Evolutionary conservation across 64 coral and sea anemone genomes (phyloP).

Genomic region (Pocillopora damicornis): DNA sequence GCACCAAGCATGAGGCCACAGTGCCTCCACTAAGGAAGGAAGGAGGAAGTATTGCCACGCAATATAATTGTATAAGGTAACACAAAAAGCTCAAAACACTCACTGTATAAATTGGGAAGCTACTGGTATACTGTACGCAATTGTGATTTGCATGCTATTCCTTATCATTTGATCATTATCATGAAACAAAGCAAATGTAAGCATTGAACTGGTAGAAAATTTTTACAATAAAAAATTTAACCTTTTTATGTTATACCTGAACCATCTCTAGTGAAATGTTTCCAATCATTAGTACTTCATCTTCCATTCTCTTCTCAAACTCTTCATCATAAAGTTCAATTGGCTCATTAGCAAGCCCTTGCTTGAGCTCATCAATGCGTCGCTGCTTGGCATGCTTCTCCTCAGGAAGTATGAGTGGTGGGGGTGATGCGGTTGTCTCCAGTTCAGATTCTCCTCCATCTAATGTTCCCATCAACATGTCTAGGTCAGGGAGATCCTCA

Average conservation of each 20-base stretch:
- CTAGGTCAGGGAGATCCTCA: conserved; percentile 79
- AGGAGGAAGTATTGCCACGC: no score
- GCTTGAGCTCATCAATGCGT: conserved; percentile 83
- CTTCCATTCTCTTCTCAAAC: conserved; percentile 91
- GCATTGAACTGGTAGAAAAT: no score
- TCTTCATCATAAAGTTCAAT: conserved; percentile 84
- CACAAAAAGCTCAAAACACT: no score
- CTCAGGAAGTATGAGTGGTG: conserved; percentile 70
- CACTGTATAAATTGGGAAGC: no score
- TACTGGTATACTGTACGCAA: no score
- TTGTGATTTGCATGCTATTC: no score
- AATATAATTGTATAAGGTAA: no score
- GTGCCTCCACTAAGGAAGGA: neutral
- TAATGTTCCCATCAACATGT: conserved; percentile 84
- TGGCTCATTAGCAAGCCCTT: conserved; percentile 78
- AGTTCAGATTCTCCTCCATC: conserved; percentile 83
- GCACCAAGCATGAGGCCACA: no score
- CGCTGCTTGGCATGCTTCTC: conserved; percentile 76
- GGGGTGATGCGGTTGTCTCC: conserved; percentile 68
- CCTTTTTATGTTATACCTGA: conserved; percentile 59
- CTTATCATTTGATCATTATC: no score
- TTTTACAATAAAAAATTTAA: no score
- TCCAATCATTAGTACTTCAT: conserved; percentile 95
- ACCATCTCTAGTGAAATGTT: conserved; percentile 96
- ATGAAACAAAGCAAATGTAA: no score